These are phyloP conservation scores for Dicerorhinus sumatrensis DNA, from an alignment of 2,113 vertebrate species.

Conservation along the genomic window DNA sequence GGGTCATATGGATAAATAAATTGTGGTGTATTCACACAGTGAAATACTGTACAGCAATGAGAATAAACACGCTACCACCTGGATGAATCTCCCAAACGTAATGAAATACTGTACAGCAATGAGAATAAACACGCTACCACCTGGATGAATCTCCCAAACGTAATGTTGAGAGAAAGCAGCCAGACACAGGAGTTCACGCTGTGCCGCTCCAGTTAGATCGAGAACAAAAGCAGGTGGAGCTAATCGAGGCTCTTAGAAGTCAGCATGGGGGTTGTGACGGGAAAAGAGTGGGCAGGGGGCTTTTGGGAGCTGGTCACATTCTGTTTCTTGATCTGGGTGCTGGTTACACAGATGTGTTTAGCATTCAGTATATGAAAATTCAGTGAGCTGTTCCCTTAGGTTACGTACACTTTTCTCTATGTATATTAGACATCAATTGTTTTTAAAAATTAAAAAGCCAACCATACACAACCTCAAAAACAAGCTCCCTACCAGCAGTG, in stretches of 20 bases:
- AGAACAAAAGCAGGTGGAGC: not conserved
- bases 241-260: not conserved
- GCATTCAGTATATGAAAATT: not conserved
- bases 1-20: not conserved
- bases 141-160: not conserved
- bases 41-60: fast-evolving
- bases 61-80: not conserved
- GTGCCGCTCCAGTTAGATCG: fast-evolving
- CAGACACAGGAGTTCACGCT: too few relatives aligned
- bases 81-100: not conserved
- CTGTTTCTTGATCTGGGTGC: not conserved
- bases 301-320: not conserved
- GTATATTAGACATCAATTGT: not conserved
- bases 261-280: not conserved
- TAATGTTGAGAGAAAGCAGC: not conserved
- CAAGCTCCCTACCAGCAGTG: not conserved
- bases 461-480: not conserved
- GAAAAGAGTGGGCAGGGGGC: not conserved
- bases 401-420: not conserved
- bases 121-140: not conserved
- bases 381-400: not conserved
- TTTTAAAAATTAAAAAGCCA: not conserved
- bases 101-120: fast-evolving
- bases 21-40: fast-evolving
- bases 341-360: not conserved